phyloP scores from a whole-genome alignment of 2,888 invertebrate genomes.

The Papilio protenor region DNA sequence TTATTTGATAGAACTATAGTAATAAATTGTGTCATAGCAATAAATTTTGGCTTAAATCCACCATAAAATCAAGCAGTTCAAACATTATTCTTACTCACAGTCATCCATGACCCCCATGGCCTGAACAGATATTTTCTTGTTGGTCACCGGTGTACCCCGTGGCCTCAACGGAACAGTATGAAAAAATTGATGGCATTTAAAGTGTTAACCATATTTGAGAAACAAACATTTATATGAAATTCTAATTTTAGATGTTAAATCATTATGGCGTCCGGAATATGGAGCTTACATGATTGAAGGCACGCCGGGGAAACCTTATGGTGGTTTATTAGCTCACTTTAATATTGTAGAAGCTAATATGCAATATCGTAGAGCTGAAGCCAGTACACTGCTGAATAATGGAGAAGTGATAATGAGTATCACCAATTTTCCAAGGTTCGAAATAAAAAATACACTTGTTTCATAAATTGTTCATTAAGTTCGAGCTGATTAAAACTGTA shows the following conservation, averaged over 20 bases:
- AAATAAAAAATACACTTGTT: slow-evolving; percentile 45
- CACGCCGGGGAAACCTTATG: slow-evolving; percentile 98
- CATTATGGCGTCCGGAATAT: slow-evolving; percentile 98
- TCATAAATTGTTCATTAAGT: not conserved
- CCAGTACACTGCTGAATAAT: slow-evolving; percentile 88
- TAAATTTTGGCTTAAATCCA: too few relatives aligned
- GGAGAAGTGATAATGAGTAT: slow-evolving; percentile 95
- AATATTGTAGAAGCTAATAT: slow-evolving; percentile 99
- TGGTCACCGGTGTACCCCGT: too few relatives aligned
- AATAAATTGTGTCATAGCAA: too few relatives aligned
- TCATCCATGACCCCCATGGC: too few relatives aligned
- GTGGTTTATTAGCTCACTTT: slow-evolving; percentile 97
- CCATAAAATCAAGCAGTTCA: too few relatives aligned
- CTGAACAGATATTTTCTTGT: too few relatives aligned
- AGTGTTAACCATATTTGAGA: not conserved
- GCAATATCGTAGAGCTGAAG: slow-evolving; percentile 94
- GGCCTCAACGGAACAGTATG: too few relatives aligned
- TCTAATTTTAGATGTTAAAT: slow-evolving; percentile 87
- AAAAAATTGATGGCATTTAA: too few relatives aligned
- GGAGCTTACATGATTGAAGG: slow-evolving; percentile 99
- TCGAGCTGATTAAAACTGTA: slow-evolving; percentile 37
- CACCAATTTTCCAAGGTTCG: slow-evolving; percentile 96
- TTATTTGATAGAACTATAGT: too few relatives aligned
- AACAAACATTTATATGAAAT: slow-evolving; percentile 4
- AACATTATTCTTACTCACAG: too few relatives aligned